A percentile compares a stretch with the other conserved stretches of the same genome.
Conservation (phyloP, 2,113 vertebrate species). For the Rhynchopsitta pachyrhyncha region DNA sequence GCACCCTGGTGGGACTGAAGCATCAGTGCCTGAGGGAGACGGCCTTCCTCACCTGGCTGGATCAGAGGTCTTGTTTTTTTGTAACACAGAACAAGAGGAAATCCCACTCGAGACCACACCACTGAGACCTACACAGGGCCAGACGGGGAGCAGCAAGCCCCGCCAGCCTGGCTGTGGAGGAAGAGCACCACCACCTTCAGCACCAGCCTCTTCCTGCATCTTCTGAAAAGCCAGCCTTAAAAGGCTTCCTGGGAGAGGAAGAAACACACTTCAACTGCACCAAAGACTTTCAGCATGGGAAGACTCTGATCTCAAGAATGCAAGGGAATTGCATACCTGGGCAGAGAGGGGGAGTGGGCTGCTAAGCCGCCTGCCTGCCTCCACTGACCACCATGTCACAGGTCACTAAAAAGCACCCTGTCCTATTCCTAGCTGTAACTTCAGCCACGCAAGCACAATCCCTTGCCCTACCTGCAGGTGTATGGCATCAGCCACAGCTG, state of each 20-base stretch:
- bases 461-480: neutral
- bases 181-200: neutral
- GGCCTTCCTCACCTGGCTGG: neutral
- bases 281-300: accelerated
- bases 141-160: neutral
- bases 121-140: accelerated
- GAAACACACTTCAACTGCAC: neutral
- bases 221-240: neutral
- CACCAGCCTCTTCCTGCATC: neutral
- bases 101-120: neutral
- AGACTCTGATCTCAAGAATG: neutral
- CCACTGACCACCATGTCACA: accelerated
- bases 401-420: neutral
- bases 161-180: accelerated
- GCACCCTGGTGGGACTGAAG: neutral
- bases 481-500: neutral
- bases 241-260: neutral
- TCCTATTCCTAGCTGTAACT: neutral
- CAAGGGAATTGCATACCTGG: neutral
- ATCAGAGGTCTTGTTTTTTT: neutral
- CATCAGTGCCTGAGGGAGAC: accelerated
- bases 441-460: neutral
- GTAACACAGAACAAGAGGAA: neutral
- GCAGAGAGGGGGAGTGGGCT: accelerated
- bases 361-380: neutral